Conservation (phyloP, 2,888 invertebrate genomes). For the Pardosa pseudoannulata region DNA sequence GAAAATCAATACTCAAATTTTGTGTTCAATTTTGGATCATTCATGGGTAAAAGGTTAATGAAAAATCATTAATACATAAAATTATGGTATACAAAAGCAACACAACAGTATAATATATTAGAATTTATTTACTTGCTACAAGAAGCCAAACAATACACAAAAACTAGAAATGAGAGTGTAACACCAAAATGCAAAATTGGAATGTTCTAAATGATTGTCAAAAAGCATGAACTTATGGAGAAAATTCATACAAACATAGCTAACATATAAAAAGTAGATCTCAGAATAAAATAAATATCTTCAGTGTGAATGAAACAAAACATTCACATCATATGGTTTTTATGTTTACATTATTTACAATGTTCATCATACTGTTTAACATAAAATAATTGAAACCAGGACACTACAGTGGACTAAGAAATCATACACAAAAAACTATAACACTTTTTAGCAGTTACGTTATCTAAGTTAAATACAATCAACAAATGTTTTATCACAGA, state of each 20-base stretch:
- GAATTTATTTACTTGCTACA: background rate
- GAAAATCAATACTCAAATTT: no score
- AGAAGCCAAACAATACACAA: slow-evolving; percentile 7
- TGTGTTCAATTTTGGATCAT: no score
- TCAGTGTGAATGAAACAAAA: slow-evolving; percentile 36
- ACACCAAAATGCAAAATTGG: slow-evolving; percentile 34
- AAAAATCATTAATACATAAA: no score
- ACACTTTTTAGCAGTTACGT: no score
- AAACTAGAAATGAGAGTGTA: background rate
- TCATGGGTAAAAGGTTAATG: no score
- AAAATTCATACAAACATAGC: slow-evolving; percentile 7
- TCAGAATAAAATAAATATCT: slow-evolving; percentile 42
- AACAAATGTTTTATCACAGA: no score
- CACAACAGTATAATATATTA: slow-evolving; percentile 1
- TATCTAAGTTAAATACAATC: no score
- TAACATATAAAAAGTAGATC: slow-evolving; percentile 18
- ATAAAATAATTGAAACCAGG: background rate
- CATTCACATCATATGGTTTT: background rate
- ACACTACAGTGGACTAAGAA: background rate
- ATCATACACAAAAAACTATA: background rate
- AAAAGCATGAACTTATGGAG: slow-evolving; percentile 41
- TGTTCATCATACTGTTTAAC: background rate
- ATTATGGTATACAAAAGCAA: no score
- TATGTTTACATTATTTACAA: slow-evolving; percentile 6
- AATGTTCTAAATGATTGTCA: slow-evolving; percentile 71